Base-by-base conservation (phyloP, 2,888 invertebrate species). In the Stenichneumon culpator region DNA sequence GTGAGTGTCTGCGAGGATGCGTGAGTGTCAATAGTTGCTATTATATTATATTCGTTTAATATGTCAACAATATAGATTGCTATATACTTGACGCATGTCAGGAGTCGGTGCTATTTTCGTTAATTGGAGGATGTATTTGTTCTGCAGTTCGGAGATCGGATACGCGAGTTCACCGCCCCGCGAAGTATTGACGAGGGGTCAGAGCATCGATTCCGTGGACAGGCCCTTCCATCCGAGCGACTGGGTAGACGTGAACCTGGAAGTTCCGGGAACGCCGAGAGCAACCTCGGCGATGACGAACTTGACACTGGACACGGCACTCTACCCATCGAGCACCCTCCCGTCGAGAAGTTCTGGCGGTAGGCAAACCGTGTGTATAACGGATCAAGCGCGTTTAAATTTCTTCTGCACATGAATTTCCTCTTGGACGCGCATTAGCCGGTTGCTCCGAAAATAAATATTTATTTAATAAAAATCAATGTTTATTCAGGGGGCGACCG, bases 221-320 rank as follows among this genome's bases (percentile, higher is more conserved):
- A 91, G 93, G 83, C 94, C 93, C 60, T 94, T 94, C 86, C 94
- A 93, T 87, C 94, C 95, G 77, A 93, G 92, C 94, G 95, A 95
- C 88, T 95, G 95, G 95, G 95, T 95, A 52, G 95, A 95, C 89
- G 95, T 94, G 77, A 94, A 94, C 86, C 93, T 95, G 79, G 95
- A 95, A 91, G 95, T 95, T 74, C 94, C 95, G 22, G 94, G 94
- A 91, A 94, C 90, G 92, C 94, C 91, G 89, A 88, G 91, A 86
- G 82, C 90, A 25, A 89, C 89, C 86, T 90, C 90, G 52, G 88
- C 86, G 78, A 88, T 91, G 86, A 91, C 92, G 86, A 91, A 91
- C 89, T 89, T 90, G 84, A 89, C 90, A 83, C 86, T 87, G 82
- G 89, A 91, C 88, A 88, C 89, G 86, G 89, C 87, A 80, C 86